phyloP scores from a whole-genome alignment of 2,888 invertebrate species.

The Alloplasta piceator region DNA sequence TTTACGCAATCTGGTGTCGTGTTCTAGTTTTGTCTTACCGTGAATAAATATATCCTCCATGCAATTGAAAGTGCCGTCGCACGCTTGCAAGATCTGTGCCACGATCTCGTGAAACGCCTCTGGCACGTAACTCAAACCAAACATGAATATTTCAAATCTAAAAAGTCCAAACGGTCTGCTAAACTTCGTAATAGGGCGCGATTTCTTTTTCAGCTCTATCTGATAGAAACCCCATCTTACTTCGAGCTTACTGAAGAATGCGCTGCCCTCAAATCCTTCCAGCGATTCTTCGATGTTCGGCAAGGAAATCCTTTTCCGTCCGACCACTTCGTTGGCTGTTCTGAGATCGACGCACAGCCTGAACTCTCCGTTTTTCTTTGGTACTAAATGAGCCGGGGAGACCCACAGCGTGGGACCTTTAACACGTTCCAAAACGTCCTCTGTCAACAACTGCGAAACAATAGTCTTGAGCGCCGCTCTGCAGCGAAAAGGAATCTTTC shows the following conservation, averaged over 20 bases:
- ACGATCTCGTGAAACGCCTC: slow-evolving; percentile 81
- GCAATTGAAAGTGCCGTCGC: slow-evolving; percentile 76
- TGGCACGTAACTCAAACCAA: slow-evolving; percentile 81
- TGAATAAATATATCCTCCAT: slow-evolving; percentile 79
- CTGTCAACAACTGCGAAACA: slow-evolving; percentile 66
- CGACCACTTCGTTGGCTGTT: slow-evolving; percentile 67
- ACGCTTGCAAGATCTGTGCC: slow-evolving; percentile 72
- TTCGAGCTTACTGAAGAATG: slow-evolving; percentile 70
- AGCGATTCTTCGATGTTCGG: slow-evolving; percentile 54
- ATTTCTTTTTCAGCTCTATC: slow-evolving; percentile 72
- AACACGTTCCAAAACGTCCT: slow-evolving; percentile 71
- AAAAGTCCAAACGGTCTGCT: slow-evolving; percentile 77
- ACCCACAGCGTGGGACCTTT: slow-evolving; percentile 62
- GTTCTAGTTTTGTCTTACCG: slow-evolving; percentile 70
- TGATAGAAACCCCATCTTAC: slow-evolving; percentile 79
- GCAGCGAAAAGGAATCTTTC: slow-evolving; percentile 74
- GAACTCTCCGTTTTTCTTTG: slow-evolving; percentile 68
- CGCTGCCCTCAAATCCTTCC: slow-evolving; percentile 55
- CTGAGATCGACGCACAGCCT: slow-evolving; percentile 71
- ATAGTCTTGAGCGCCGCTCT: slow-evolving; percentile 69
- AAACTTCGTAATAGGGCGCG: slow-evolving; percentile 78
- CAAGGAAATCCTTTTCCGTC: slow-evolving; percentile 57
- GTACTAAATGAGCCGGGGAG: slow-evolving; percentile 70
- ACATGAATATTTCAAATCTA: slow-evolving; percentile 80
- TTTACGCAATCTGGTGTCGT: slow-evolving; percentile 71